Evolutionary conservation across 2,113 vertebrate species (phyloP).

Genomic region (Spea bombifrons): DNA sequence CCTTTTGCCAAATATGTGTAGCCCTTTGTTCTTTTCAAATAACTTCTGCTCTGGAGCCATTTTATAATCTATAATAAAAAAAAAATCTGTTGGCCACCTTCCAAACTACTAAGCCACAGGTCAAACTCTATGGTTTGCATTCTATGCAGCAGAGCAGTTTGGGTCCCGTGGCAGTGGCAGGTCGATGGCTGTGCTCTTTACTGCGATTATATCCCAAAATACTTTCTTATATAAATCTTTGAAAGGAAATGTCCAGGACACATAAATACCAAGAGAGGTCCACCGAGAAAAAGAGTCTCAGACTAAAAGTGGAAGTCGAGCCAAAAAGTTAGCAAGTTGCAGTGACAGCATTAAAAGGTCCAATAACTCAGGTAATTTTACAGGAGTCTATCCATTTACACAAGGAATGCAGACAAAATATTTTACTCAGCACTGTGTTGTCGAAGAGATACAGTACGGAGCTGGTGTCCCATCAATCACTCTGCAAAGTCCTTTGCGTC

Average conservation of each 20-base stretch:
- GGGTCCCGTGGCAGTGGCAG: not conserved
- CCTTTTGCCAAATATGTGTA: not conserved
- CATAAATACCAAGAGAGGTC: constrained; percentile 3
- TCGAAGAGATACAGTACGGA: constrained; percentile 46
- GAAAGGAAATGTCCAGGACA: not conserved
- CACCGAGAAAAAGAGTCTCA: constrained; percentile 9
- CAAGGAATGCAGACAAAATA: constrained; percentile 43
- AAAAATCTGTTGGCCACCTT: not conserved
- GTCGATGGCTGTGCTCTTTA: not conserved
- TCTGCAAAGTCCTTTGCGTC: constrained; percentile 36
- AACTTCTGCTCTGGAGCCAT: not conserved
- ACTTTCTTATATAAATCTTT: constrained; percentile 10
- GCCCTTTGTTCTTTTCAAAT: not conserved
- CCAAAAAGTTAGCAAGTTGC: constrained; percentile 34
- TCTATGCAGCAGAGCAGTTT: not conserved
- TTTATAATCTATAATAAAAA: not conserved
- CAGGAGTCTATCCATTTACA: constrained; percentile 36
- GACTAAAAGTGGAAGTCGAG: constrained; percentile 33
- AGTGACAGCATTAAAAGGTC: constrained; percentile 39
- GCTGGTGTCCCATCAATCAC: constrained; percentile 34
- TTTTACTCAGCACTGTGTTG: constrained; percentile 43
- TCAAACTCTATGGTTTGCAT: not conserved
- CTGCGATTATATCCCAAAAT: not conserved
- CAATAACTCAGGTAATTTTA: constrained; percentile 49
- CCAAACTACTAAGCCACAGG: not conserved